Conservation (phyloP, 1,140 invertebrate genomes). For the Drosophila sproati region DNA sequence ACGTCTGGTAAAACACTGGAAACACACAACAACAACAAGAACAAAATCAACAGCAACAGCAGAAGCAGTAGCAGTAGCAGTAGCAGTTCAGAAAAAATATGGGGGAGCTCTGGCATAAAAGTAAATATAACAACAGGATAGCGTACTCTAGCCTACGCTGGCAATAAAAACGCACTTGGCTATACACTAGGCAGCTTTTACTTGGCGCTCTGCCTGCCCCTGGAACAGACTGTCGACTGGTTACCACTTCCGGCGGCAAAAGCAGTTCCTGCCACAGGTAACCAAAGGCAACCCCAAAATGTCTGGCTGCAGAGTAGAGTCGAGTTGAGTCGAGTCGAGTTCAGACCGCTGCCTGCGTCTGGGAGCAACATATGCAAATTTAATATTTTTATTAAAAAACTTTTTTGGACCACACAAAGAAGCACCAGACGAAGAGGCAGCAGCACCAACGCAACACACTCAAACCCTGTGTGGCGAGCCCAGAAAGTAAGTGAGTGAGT, state of each 20-base stretch:
- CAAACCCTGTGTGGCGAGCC: not conserved
- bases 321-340: not conserved
- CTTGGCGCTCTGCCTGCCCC: constrained; percentile 1
- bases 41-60: no score
- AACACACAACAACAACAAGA: not conserved
- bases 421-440: constrained; percentile 16
- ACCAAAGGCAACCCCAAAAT: constrained; percentile 58
- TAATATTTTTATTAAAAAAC: constrained; percentile 73
- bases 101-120: not conserved
- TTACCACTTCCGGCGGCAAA: constrained; percentile 56
- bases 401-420: constrained; percentile 54
- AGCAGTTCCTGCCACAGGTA: constrained; percentile 58
- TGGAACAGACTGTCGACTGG: constrained; percentile 31
- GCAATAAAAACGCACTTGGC: constrained; percentile 60
- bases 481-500: not conserved
- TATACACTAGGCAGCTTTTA: constrained; percentile 21
- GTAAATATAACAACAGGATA: constrained; percentile 4
- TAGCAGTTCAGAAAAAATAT: not conserved
- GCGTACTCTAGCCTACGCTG: constrained; percentile 29
- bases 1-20: constrained; percentile 28
- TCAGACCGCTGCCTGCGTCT: constrained; percentile 30
- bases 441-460: constrained; percentile 14
- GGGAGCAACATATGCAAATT: constrained; percentile 68
- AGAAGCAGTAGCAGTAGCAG: not conserved
- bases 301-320: constrained; percentile 33